Base-by-base conservation (phyloP, 2,113 vertebrate genomes). In the Fregata magnificens region DNA sequence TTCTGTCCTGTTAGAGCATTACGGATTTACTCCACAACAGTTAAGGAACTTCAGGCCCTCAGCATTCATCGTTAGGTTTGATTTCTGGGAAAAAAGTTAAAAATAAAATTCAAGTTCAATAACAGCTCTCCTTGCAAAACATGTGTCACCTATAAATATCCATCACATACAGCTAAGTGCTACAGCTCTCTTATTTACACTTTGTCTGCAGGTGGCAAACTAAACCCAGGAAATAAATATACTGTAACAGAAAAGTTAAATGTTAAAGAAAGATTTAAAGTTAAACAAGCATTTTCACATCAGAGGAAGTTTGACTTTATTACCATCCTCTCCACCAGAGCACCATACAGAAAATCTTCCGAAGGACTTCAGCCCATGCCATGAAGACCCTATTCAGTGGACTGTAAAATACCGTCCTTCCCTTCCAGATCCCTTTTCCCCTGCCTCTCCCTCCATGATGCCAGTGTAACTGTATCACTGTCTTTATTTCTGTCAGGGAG, bases 181-280 rank as follows among this genome's bases (percentile, higher is more conserved):
- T 95, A 89, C 56, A 90, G 89, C 20, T 34, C 85, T 73, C 78
- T 77, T 50, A 70, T 90, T 93, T 94, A 88, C 78, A 78, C 82
- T 93, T 86, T 94, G 91, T 95, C 93, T 96, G 96, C 96, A 96
- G 95, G 93, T 97, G 93, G 96, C 93, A 96, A 97, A 93, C 93
- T 93, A 96, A 95, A 96, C 70, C 45, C 66, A 73, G 88, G 71
- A 94, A 97, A 96, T 86, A 88, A 93, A 90, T 66, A 25, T 21
- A 77, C 62, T 40, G 16, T 53, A 66, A 66, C 21, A 65, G 40
- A 45, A 82, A 87, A 89, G 24, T 44, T 89, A 59, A 82, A 53
- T n/a, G 29, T n/a, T 82, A 56, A 38, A 69, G 78, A 61, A 88
- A 87, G 90, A 49, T 12, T 40, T 28, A 65, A 88, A 88, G 6